These are phyloP conservation scores for Columba janthina DNA, from an alignment of 2,113 vertebrate genomes.

Conservation along the genomic window DNA sequence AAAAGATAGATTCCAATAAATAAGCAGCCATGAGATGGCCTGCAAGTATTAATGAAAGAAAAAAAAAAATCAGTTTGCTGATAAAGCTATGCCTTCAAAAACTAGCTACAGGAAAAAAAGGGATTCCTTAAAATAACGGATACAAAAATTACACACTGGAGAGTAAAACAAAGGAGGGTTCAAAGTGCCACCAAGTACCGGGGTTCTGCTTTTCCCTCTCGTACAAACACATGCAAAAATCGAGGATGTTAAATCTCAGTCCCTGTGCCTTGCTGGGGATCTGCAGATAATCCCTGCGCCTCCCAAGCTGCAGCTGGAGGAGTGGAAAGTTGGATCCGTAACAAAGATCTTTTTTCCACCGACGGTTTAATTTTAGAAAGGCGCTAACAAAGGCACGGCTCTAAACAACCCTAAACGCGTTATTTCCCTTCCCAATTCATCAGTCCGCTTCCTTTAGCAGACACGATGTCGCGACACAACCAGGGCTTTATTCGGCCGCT, in stretches of 20 bases:
- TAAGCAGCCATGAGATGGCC: not conserved
- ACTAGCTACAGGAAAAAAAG: fast-evolving
- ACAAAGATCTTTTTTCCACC: constrained; percentile 41
- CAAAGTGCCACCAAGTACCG: not conserved
- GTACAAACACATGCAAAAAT: not conserved
- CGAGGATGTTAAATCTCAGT: not conserved
- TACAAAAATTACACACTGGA: fast-evolving
- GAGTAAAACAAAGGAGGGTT: not conserved
- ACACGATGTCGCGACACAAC: not conserved
- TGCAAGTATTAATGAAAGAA: not conserved
- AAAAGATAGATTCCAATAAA: not conserved
- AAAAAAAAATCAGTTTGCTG: not conserved
- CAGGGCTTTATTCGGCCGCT: not conserved
- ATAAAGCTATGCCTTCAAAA: not conserved
- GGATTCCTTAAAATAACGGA: not conserved
- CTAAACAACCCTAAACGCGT: not conserved
- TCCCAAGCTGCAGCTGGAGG: not conserved
- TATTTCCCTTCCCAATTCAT: not conserved
- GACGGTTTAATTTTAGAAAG: constrained; percentile 58
- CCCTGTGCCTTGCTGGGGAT: not conserved
- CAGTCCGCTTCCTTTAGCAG: not conserved
- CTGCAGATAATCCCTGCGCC: not conserved
- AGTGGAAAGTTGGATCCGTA: constrained; percentile 41
- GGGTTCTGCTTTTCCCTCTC: not conserved
- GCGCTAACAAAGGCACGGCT: constrained; percentile 28